Base-by-base conservation (phyloP, 2,888 invertebrate genomes). In the Plebejus anna region DNA sequence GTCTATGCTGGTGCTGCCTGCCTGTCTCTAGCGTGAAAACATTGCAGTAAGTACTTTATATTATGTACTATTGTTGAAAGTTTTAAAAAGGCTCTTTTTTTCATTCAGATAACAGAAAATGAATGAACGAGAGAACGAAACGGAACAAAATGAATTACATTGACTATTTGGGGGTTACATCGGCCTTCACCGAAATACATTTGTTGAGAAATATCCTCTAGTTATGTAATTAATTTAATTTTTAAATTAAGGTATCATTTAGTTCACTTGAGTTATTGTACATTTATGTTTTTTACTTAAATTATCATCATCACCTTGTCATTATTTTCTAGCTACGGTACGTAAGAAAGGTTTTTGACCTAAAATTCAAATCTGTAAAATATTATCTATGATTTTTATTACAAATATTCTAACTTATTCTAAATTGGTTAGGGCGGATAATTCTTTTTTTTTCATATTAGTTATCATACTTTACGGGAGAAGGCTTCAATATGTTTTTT, bases 101-200 rank as follows among this genome's bases (percentile, higher is more conserved):
- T 28, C 61, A 28, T 61, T 61, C 61, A 9, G 4, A 66, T 66
- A 13, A 13, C 32, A 32, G 13, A 66, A 66, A 66, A 66, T 66
- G 66, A 66, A 66, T 36, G 66, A 66, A 36, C 6, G 66, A 66
- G 32, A 32, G 66, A 66, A 66, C 5, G 66, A 16, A 36, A 66
- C 66, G 66, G 11, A 75, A 57, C 22, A 75, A 61, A 38, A 61
- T 36, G 59, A 61, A 59, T 75, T 22, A 76, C 76, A 47, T 73
- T 57, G 72, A 36, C 28, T 73, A 75, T 75, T 75, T 73, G 51
- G 75, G 77, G 73, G 72, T 75, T 73, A 77, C 22, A 61, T 38
- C 55, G 81, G 78, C 82, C 82, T 83, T 82, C 81, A 81, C 80
- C 81, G 79, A 80, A 57, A 79, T 82, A 75, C 81, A 81, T 81